Base-by-base conservation (phyloP, 2,888 invertebrate species). In the Mesorhabditis spiculigera region DNA sequence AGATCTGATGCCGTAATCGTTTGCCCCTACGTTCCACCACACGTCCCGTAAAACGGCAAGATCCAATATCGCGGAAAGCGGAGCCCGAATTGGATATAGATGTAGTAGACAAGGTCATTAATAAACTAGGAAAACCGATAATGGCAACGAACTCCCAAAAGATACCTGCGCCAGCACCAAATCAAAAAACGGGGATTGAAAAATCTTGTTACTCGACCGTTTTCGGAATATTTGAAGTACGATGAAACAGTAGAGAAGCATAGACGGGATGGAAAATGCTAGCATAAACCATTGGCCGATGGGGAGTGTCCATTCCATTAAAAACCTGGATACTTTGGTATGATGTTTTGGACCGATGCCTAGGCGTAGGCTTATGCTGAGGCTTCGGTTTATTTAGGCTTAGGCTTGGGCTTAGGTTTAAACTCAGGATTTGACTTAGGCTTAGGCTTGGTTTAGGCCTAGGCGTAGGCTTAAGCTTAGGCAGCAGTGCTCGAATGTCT, bases 221-320 rank as follows among this genome's bases (percentile, higher is more conserved):
- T n/a, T 10, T 50, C n/a, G 58, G n/a, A 50, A 50, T 50, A 50
- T 50, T 50, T n/a, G 58, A 50, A 50, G n/a, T 50, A 50, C n/a
- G 8, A 50, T 13, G n/a, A 50, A n/a, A 3, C 8, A 13, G n/a
- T 50, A 50, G 8, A 50, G 58, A 3, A 50, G n/a, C 58, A 50
- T 50, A 13, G 58, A 50, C 8, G 58, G 58, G n/a, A 50, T 50
- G 8, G 58, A 50, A 3, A 50, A 50, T 13, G 10, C 58, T 10
- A 50, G 58, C 10, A 50, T 50, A 50, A 50, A 50, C 58, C 58
- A 50, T 50, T 50, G 58, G n/a, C 58, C 58, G 10, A 50, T 13
- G 8, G 58, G 58, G 3, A 50, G 0, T 13, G 58, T 50, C 58
- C 58, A 50, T 50, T 50, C 58, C 58, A 50, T 50, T n/a, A 13